These are phyloP conservation scores for Zophobas atratus DNA, from an alignment of 1,140 invertebrate species.

Conservation along the genomic window DNA sequence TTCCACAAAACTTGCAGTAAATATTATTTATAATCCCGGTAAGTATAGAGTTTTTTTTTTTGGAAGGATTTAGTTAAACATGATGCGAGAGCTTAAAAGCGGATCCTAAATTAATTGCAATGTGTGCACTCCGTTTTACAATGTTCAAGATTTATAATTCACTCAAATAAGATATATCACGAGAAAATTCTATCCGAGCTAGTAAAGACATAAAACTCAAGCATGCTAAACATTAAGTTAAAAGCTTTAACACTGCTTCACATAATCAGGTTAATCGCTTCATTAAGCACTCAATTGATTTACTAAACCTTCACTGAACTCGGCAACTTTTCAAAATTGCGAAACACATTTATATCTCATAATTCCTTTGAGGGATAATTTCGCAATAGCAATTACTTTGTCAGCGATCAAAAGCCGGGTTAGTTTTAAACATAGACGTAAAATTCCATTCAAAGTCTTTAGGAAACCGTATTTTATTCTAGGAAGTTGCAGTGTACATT, in stretches of 20 bases:
- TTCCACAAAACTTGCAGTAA: too few relatives aligned
- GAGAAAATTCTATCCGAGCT: slow-evolving; percentile 19
- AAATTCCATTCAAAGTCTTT: slow-evolving; percentile 15
- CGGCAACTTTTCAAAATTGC: slow-evolving; percentile 17
- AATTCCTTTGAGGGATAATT: slow-evolving; percentile 28
- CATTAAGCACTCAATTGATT: slow-evolving; percentile 38
- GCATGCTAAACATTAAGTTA: slow-evolving; percentile 30
- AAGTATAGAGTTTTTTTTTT: not conserved
- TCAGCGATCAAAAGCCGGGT: slow-evolving; percentile 4
- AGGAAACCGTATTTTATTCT: slow-evolving; percentile 25
- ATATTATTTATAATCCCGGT: too few relatives aligned
- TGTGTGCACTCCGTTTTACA: slow-evolving; percentile 30
- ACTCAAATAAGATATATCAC: slow-evolving; percentile 2
- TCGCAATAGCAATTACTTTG: slow-evolving; percentile 8
- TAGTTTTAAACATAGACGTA: not conserved
- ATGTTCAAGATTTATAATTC: slow-evolving; percentile 7
- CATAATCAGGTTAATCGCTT: slow-evolving; percentile 39
- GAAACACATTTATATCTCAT: slow-evolving; percentile 23
- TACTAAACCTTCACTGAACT: slow-evolving; percentile 24
- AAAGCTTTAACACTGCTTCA: slow-evolving; percentile 42
- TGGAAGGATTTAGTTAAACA: not conserved
- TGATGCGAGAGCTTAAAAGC: slow-evolving; percentile 4
- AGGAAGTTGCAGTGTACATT: slow-evolving; percentile 26
- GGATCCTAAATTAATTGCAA: slow-evolving; percentile 29
- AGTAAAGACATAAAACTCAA: slow-evolving; percentile 34